Percentiles rank a stretch among this genome's conserved stretches.
Conservation (phyloP, 1,140 invertebrate species). For the Micrasema longulum region DNA sequence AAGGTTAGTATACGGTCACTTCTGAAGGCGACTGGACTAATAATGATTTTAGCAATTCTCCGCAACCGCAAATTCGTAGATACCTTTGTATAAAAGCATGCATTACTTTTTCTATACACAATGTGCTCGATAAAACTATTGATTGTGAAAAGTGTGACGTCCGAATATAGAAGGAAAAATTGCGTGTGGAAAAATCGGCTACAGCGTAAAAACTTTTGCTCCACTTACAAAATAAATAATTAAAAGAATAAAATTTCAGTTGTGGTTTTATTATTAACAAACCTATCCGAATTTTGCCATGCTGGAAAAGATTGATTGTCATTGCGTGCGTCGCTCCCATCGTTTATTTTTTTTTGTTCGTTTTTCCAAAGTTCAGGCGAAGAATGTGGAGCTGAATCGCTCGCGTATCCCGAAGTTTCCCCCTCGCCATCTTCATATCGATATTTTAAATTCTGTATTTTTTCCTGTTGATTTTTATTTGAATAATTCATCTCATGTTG, state of each 20-base stretch:
- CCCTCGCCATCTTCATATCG: slow-evolving; percentile 71
- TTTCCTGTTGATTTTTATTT: slow-evolving; percentile 55
- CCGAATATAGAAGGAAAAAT: slow-evolving; percentile 23
- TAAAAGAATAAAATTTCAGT: background rate
- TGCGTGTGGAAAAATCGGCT: slow-evolving; percentile 15
- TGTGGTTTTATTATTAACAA: background rate
- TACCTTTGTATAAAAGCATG: background rate
- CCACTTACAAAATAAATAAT: slow-evolving; percentile 2
- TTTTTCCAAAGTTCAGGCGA: slow-evolving; percentile 56
- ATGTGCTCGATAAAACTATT: slow-evolving; percentile 21
- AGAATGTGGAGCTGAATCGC: slow-evolving; percentile 71
- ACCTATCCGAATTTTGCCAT: slow-evolving; percentile 41
- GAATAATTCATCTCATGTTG: slow-evolving; percentile 53
- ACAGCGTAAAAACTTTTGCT: slow-evolving; percentile 4
- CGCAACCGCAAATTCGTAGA: background rate
- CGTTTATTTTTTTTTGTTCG: slow-evolving; percentile 55
- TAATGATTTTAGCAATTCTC: slow-evolving; percentile 15
- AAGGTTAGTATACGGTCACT: background rate
- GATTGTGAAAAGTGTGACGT: slow-evolving; percentile 17
- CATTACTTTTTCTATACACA: slow-evolving; percentile 3
- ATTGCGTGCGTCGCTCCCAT: slow-evolving; percentile 57
- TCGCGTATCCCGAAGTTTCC: slow-evolving; percentile 79
- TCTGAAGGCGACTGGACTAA: slow-evolving; percentile 7
- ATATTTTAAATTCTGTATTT: slow-evolving; percentile 59
- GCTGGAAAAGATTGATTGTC: slow-evolving; percentile 48